phyloP scores from a whole-genome alignment of 2,113 vertebrate genomes.

The Cheilinus undulatus region DNA sequence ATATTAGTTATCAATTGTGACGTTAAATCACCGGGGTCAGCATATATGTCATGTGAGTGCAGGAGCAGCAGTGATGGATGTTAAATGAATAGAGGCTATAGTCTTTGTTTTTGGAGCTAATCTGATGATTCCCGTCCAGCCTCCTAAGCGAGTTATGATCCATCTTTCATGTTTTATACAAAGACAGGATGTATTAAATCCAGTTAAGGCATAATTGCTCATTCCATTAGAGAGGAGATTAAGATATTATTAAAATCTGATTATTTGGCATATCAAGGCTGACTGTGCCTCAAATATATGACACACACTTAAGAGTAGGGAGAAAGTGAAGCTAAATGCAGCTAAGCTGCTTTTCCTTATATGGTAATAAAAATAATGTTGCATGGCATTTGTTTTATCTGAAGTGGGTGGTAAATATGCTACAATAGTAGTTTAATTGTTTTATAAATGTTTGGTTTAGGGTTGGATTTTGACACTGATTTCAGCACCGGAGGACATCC shows the following conservation, averaged over 20 bases:
- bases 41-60: slow-evolving; percentile 61
- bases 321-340: background rate
- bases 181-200: slow-evolving; percentile 70
- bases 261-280: slow-evolving; percentile 60
- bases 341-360: slow-evolving; percentile 5
- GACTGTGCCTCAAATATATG: slow-evolving; percentile 25
- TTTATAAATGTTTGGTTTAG: too few species aligned
- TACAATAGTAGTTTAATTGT: background rate
- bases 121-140: slow-evolving; percentile 62
- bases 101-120: slow-evolving; percentile 65
- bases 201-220: slow-evolving; percentile 65
- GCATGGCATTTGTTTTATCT: background rate
- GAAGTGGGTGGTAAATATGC: background rate
- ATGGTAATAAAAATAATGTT: too few species aligned
- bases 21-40: slow-evolving; percentile 74
- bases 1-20: slow-evolving; percentile 72
- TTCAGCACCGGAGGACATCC: too few species aligned
- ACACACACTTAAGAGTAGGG: slow-evolving; percentile 9
- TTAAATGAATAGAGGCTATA: slow-evolving; percentile 32
- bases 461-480: too few species aligned
- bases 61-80: slow-evolving; percentile 65
- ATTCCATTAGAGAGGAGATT: slow-evolving; percentile 72
- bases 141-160: slow-evolving; percentile 67
- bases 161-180: slow-evolving; percentile 51
- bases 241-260: slow-evolving; percentile 65